Base-by-base conservation (phyloP, 2,888 invertebrate genomes). In the Acleris holmiana region DNA sequence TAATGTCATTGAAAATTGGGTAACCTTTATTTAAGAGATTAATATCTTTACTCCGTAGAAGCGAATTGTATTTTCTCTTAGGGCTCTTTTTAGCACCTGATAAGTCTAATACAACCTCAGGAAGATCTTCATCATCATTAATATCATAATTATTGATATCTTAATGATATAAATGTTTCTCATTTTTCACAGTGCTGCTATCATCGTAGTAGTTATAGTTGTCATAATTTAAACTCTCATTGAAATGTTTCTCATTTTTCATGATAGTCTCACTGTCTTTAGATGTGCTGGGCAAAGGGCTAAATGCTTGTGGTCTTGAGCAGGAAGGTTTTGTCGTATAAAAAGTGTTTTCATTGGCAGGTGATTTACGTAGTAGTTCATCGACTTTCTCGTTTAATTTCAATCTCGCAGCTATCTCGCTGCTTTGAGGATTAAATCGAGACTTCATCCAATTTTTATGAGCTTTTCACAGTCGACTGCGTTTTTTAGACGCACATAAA, bases 231-330 rank as follows among this genome's bases (percentile, higher is more conserved):
- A 81, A 65, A 59, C 82, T 80, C 53, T 83, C 73, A 72, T 74
- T 75, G 29, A 81, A 83, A 15, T 69, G 70, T 56, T 76, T 60
- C 51, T 83, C 84, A 79, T 86, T 85, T 74, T 76, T 76, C 10
- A 70, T 55, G 48, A 85, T 73, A 8, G 73, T 78, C 47, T 77
- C 72, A 56, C 58, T 72, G 58, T 85, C 80, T 62, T 17, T 79
- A 2, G 86, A 86, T 46, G 86, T 85, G 69, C 86, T 86, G 5
- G 86, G 85, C 25, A 79, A 40, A 3, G 85, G 85, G 17, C 78
- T 78, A 64, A 85, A 86, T 54, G 72, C 58, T 15, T 61, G 66
- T 48, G 66, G 68, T 29, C 67, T 71, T 17, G 23, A 56, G 23
- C 65, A 58, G 66, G 72, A 73, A 29, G 65, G 58, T n/a, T 69